These are phyloP conservation scores for Leiothrix lutea DNA, from an alignment of 2,113 vertebrate species.

Conservation along the genomic window DNA sequence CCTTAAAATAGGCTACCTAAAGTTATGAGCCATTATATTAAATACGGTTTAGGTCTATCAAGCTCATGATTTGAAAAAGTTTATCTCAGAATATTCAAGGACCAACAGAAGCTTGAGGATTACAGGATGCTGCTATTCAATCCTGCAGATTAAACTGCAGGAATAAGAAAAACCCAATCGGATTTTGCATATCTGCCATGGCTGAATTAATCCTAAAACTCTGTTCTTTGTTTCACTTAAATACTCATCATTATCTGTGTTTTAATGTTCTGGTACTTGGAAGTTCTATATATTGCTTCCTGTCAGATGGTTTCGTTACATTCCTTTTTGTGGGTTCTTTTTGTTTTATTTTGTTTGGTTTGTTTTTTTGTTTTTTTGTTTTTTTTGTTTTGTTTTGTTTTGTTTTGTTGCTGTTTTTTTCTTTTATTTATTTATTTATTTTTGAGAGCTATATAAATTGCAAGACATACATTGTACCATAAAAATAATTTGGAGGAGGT, in stretches of 20 bases:
- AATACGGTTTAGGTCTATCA: not conserved
- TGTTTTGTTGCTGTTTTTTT: no score
- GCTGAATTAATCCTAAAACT: not conserved
- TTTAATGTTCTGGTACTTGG: not conserved
- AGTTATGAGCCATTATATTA: not conserved
- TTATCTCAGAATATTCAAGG: not conserved
- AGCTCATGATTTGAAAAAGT: not conserved
- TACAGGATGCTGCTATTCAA: not conserved
- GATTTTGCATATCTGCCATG: not conserved
- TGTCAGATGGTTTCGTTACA: not conserved
- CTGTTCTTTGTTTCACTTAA: not conserved
- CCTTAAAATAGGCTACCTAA: not conserved
- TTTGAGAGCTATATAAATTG: not conserved
- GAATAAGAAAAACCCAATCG: not conserved
- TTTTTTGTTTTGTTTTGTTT: not conserved
- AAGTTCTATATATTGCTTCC: not conserved
- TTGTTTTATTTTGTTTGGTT: not conserved
- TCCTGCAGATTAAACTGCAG: not conserved
- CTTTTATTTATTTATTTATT: no score
- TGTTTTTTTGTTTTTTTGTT: not conserved
- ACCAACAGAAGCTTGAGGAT: not conserved
- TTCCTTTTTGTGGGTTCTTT: not conserved
- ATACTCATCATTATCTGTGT: not conserved
- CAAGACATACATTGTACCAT: not conserved
- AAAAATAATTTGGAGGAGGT: not conserved